These are phyloP conservation scores for Danio choprae DNA, from an alignment of 2,797 vertebrate species.

Conservation along the genomic window DNA sequence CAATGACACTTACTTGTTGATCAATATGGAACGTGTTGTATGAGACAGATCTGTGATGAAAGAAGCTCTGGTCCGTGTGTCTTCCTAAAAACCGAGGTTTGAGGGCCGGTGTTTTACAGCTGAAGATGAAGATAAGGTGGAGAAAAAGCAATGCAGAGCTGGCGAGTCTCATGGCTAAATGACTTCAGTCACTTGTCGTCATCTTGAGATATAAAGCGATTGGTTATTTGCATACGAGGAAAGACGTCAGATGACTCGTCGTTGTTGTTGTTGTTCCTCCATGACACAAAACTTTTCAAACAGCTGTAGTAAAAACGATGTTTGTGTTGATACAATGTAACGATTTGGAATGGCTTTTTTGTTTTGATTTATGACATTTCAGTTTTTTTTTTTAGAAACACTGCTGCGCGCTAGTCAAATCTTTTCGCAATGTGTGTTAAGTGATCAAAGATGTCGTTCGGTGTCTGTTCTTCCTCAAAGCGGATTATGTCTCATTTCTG, in stretches of 20 bases:
- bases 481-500: conserved; percentile 10
- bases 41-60: conserved; percentile 60
- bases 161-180: conserved; percentile 45
- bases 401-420: neutral
- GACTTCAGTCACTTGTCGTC: conserved; percentile 20
- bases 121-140: conserved; percentile 61
- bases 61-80: conserved; percentile 32
- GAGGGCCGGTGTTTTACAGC: conserved; percentile 69
- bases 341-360: conserved; percentile 42
- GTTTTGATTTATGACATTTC: neutral
- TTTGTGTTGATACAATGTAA: conserved; percentile 38
- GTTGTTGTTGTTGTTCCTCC: neutral
- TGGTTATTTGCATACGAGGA: conserved; percentile 47
- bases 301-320: conserved; percentile 47
- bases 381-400: neutral
- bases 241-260: conserved; percentile 56
- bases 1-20: conserved; percentile 76
- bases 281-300: conserved; percentile 2
- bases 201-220: conserved; percentile 21
- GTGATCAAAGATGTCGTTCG: neutral
- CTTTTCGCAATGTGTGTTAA: neutral
- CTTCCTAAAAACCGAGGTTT: conserved; percentile 72
- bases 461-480: neutral
- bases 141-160: conserved; percentile 32
- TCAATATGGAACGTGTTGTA: conserved; percentile 79